phyloP scores from a whole-genome alignment of 2,888 invertebrate species.

The Microctonus hyperodae region DNA sequence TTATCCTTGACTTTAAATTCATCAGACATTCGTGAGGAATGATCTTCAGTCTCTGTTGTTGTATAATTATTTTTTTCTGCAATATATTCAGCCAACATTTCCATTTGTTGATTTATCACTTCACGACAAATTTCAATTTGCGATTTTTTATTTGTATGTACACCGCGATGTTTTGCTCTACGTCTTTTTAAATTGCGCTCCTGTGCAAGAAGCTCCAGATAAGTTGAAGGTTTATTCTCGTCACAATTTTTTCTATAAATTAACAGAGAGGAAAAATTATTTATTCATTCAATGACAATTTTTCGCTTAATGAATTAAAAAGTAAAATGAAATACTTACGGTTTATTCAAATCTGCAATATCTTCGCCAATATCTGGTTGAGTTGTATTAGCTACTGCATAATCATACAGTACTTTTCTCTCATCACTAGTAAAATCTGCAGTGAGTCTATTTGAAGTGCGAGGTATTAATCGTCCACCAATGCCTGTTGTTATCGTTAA shows the following conservation, averaged over 20 bases:
- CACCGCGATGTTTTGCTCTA: slow-evolving; percentile 56
- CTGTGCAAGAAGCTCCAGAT: slow-evolving; percentile 53
- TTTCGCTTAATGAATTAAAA: not conserved
- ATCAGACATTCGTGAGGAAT: not conserved
- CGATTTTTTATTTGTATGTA: slow-evolving; percentile 61
- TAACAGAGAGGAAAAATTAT: not conserved
- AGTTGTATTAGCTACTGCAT: slow-evolving; percentile 55
- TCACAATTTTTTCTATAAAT: slow-evolving; percentile 5
- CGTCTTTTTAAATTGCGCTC: slow-evolving; percentile 59
- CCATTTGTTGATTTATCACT: slow-evolving; percentile 60
- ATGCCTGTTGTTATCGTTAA: slow-evolving; percentile 54
- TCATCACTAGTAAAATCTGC: slow-evolving; percentile 61
- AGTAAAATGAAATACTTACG: slow-evolving; percentile 52
- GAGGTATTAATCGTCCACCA: slow-evolving; percentile 57
- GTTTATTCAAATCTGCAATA: slow-evolving; percentile 50
- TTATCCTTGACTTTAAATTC: not conserved
- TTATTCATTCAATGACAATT: slow-evolving; percentile 16
- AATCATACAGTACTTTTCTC: slow-evolving; percentile 58
- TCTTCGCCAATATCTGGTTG: slow-evolving; percentile 55
- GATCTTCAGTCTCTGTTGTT: not conserved
- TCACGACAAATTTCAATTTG: slow-evolving; percentile 59
- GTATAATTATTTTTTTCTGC: slow-evolving; percentile 31
- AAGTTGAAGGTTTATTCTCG: slow-evolving; percentile 32
- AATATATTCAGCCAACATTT: slow-evolving; percentile 53
- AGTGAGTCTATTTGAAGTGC: slow-evolving; percentile 59